A percentile compares a stretch with the other conserved stretches of the same genome.
Conservation (phyloP, 2,888 invertebrate species). For the Listrodromus nycthemerus region DNA sequence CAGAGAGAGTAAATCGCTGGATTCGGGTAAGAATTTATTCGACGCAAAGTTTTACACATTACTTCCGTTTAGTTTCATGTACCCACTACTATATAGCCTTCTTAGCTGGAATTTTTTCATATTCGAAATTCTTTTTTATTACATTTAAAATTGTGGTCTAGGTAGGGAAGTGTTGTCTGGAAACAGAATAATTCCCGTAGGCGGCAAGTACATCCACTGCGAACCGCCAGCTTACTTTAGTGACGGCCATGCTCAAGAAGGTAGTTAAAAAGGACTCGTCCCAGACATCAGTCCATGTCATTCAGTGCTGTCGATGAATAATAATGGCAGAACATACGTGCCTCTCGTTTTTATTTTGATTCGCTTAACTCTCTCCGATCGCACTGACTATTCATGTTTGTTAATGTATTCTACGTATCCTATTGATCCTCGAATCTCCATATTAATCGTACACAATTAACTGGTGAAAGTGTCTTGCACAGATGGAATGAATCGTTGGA, state of each 20-base stretch:
- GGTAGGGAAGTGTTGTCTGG: conserved; percentile 88
- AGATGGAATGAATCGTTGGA: conserved; percentile 48
- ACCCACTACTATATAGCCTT: background rate
- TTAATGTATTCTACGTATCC: conserved; percentile 19
- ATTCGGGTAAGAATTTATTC: conserved; percentile 84
- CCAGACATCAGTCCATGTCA: conserved; percentile 52
- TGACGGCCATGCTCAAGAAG: conserved; percentile 78
- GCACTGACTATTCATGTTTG: conserved; percentile 31
- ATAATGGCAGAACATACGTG: conserved; percentile 56
- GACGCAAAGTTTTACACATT: conserved; percentile 5
- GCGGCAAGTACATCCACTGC: conserved; percentile 92
- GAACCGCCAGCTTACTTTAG: conserved; percentile 89
- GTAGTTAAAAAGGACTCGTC: conserved; percentile 52
- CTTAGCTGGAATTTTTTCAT: conserved; percentile 43
- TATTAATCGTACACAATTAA: conserved; percentile 20
- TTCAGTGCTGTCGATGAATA: conserved; percentile 53
- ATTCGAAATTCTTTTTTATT: conserved; percentile 83
- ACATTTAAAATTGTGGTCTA: conserved; percentile 70
- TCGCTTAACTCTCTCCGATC: conserved; percentile 23
- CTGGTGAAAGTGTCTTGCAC: conserved; percentile 52
- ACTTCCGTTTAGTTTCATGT: conserved; percentile 13
- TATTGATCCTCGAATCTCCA: conserved; percentile 37
- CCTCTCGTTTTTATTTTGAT: conserved; percentile 47
- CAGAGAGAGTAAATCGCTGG: conserved; percentile 86
- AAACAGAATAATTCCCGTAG: conserved; percentile 91